Evolutionary conservation across 2,888 invertebrate genomes (phyloP).

Genomic region (Mactromeris polynyma): DNA sequence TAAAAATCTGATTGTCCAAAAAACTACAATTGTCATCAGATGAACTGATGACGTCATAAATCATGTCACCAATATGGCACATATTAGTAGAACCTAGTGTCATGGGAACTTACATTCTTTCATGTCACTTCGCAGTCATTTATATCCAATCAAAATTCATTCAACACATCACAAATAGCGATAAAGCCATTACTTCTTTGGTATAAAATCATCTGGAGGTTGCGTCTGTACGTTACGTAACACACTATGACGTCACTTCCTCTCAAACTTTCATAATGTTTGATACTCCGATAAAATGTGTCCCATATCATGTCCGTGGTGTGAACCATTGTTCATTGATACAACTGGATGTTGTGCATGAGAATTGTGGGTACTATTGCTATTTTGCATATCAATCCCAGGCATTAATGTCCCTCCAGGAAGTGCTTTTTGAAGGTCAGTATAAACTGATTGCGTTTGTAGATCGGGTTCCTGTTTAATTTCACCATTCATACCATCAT

Average conservation of each 20-base stretch:
- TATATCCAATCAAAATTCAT: constrained; percentile 20
- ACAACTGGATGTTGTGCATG: constrained; percentile 60
- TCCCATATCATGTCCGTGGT: constrained; percentile 70
- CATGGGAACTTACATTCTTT: constrained; percentile 20
- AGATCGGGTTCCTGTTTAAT: constrained; percentile 80
- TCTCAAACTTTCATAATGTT: constrained; percentile 69
- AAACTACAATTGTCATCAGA: constrained; percentile 18
- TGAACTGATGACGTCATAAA: constrained; percentile 26
- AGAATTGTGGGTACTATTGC: constrained; percentile 49
- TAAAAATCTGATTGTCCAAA: constrained; percentile 51
- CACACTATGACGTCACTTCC: constrained; percentile 19
- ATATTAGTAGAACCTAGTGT: constrained; percentile 20
- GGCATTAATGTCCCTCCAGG: constrained; percentile 69
- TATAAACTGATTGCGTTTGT: constrained; percentile 73
- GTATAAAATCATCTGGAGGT: constrained; percentile 26
- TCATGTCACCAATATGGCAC: constrained; percentile 26
- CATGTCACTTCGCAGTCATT: constrained; percentile 25
- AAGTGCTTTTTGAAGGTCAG: constrained; percentile 80
- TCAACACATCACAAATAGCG: constrained; percentile 37
- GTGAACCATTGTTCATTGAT: constrained; percentile 71
- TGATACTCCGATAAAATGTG: constrained; percentile 75
- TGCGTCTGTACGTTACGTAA: not conserved
- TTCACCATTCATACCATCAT: constrained; percentile 80
- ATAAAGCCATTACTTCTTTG: constrained; percentile 33
- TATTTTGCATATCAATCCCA: constrained; percentile 66